Evolutionary conservation across 2,888 invertebrate genomes (phyloP).

Genomic region (Toxonevra muliebris): DNA sequence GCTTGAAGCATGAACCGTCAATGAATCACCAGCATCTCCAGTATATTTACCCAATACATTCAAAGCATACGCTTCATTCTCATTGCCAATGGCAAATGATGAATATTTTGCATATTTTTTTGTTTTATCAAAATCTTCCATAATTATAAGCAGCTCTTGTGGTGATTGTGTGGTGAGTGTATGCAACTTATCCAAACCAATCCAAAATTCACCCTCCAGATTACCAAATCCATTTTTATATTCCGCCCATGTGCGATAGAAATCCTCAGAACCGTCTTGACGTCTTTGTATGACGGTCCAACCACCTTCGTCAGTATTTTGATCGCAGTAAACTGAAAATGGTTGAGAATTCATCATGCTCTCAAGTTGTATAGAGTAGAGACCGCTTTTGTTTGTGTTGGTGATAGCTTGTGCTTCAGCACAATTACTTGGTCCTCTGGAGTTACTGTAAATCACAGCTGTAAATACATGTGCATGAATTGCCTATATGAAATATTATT

Average conservation of each 20-base stretch:
- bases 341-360: conserved; percentile 54
- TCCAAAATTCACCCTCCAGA: conserved; percentile 76
- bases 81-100: conserved; percentile 74
- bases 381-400: no score
- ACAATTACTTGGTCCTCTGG: no score
- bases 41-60: conserved; percentile 71
- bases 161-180: conserved; percentile 63
- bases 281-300: conserved; percentile 78
- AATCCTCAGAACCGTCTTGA: conserved; percentile 73
- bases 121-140: conserved; percentile 71
- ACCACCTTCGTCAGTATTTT: conserved; percentile 69
- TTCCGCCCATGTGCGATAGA: conserved; percentile 73
- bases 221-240: conserved; percentile 79
- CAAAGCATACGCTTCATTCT: conserved; percentile 73
- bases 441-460: no score
- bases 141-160: conserved; percentile 71
- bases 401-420: no score
- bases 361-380: no score
- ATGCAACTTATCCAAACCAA: conserved; percentile 75
- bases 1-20: conserved; percentile 76
- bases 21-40: conserved; percentile 75
- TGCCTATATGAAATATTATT: no score
- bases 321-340: conserved; percentile 71
- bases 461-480: no score
- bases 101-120: conserved; percentile 71